Evolutionary conservation across 2,888 invertebrate species (phyloP).

Genomic region (Calephelis perditalis): DNA sequence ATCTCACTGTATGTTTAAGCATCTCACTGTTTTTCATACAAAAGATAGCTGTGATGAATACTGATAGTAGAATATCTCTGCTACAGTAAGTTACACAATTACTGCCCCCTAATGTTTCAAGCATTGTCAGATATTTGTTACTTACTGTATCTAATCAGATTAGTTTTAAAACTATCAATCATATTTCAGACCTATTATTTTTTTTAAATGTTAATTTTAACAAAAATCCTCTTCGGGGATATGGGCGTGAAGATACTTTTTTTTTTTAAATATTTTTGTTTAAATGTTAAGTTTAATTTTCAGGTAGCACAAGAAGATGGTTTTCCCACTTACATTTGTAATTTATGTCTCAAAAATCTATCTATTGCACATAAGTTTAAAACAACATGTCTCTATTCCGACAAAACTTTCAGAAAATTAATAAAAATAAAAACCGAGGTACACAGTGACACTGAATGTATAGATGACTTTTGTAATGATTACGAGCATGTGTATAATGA

Average conservation of each 20-base stretch:
- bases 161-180: no score
- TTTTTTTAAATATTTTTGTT: no score
- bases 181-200: no score
- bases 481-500: conserved; percentile 18
- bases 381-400: conserved; percentile 38
- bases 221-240: no score
- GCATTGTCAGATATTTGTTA: no score
- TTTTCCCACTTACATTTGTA: conserved; percentile 42
- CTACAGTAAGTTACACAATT: no score
- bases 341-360: conserved; percentile 37
- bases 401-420: conserved; percentile 36
- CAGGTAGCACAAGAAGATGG: conserved; percentile 36
- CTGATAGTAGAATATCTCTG: no score
- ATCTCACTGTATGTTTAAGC: not conserved
- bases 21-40: not conserved
- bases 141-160: no score
- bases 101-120: no score
- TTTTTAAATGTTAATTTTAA: no score
- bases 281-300: conserved; percentile 19
- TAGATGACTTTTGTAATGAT: conserved; percentile 23
- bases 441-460: conserved; percentile 20
- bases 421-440: conserved; percentile 34
- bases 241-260: no score
- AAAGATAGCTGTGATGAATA: no score
- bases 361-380: conserved; percentile 44